Conservation (phyloP, 30 jellyfish, hydroid and myxozoan genomes). For the Hydractinia symbiolongicarpus region DNA sequence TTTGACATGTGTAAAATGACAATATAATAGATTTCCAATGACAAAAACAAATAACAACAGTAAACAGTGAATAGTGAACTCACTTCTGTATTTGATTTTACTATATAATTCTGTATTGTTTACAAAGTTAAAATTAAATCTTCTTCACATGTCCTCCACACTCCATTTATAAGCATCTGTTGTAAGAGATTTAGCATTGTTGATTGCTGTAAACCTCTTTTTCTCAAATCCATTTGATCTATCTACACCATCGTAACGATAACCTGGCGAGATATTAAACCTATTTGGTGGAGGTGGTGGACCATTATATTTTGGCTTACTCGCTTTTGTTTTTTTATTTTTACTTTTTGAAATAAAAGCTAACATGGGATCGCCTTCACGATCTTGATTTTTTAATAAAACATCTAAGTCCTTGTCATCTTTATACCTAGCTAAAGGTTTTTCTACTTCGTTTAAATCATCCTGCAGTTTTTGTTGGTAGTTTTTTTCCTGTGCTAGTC, state of each 20-base stretch:
- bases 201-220: constrained; percentile 69
- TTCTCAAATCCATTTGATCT: constrained; percentile 98
- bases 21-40: too few relatives aligned
- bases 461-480: constrained; percentile 42
- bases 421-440: constrained; percentile 90
- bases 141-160: constrained; percentile 89
- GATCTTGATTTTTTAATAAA: constrained; percentile 45
- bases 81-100: too few relatives aligned
- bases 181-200: constrained; percentile 65
- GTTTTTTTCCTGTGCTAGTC: constrained; percentile 69
- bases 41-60: too few relatives aligned
- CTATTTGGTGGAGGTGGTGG: constrained; percentile 95
- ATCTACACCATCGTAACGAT: constrained; percentile 99
- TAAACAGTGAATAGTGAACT: too few relatives aligned
- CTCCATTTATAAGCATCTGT: constrained; percentile 91
- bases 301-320: constrained; percentile 84
- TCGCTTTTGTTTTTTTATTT: constrained; percentile 44
- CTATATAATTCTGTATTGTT: too few relatives aligned
- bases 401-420: constrained; percentile 90
- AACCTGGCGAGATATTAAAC: constrained; percentile 94
- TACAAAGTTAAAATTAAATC: too few relatives aligned
- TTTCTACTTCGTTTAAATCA: constrained; percentile 73
- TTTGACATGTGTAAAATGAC: too few relatives aligned
- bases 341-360: constrained; percentile 56
- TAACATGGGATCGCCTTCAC: constrained; percentile 97